phyloP scores from a whole-genome alignment of 2,888 invertebrate species.

The Pardosa pseudoannulata region DNA sequence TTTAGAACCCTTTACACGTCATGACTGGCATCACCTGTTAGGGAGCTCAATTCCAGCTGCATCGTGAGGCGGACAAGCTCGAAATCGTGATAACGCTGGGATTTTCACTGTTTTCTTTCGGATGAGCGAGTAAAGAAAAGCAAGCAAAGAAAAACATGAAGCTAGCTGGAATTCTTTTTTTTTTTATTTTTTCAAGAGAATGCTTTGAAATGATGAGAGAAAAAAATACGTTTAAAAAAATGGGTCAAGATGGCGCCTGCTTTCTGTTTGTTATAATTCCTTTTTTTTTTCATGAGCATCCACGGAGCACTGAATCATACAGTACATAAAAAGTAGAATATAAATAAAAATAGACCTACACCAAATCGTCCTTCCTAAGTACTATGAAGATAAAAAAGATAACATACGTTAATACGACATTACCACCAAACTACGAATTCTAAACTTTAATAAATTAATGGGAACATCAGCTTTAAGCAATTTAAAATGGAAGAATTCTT shows the following conservation, averaged over 20 bases:
- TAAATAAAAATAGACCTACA: too few species aligned
- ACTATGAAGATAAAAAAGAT: too few species aligned
- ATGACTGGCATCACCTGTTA: constrained; percentile 29
- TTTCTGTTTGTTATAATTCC: neutral
- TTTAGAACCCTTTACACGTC: neutral
- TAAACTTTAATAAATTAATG: too few species aligned
- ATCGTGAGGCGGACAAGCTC: neutral
- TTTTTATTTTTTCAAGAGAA: too few species aligned
- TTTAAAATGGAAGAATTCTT: too few species aligned
- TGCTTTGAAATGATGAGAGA: neutral
- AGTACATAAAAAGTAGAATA: too few species aligned
- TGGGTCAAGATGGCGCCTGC: neutral
- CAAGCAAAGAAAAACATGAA: neutral
- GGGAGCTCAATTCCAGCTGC: constrained; percentile 31
- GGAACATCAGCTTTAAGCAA: too few species aligned
- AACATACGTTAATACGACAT: too few species aligned
- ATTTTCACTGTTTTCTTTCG: neutral
- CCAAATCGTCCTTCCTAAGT: too few species aligned
- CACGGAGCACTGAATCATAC: too few species aligned
- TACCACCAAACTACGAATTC: too few species aligned
- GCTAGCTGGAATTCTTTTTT: neutral
- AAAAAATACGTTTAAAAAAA: neutral
- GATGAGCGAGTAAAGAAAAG: neutral
- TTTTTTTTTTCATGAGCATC: too few species aligned
- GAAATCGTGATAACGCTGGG: neutral